Percentiles rank a stretch among this genome's conserved stretches.
Conservation (phyloP, 2,888 invertebrate genomes). For the Hypomecis atomaria region DNA sequence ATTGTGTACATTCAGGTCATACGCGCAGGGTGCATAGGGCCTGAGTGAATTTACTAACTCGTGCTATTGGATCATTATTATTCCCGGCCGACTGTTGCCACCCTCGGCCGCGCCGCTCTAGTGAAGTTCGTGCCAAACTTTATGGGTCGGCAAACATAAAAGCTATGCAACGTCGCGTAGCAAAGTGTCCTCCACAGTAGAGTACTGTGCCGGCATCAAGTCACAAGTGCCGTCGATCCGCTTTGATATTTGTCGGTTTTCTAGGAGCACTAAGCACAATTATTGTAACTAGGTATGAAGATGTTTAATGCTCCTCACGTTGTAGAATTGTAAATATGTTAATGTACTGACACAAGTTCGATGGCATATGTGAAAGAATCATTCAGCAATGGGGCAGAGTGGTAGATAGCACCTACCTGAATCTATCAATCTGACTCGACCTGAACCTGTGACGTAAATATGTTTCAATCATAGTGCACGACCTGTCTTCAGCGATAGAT, state of each 20-base stretch:
- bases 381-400: too few relatives aligned
- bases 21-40: slow-evolving; percentile 30
- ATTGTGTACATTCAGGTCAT: slow-evolving; percentile 32
- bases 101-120: slow-evolving; percentile 16
- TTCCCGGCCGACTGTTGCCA: slow-evolving; percentile 33
- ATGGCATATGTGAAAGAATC: too few relatives aligned
- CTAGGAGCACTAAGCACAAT: too few relatives aligned
- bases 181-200: background rate
- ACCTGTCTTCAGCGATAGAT: too few relatives aligned
- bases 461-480: too few relatives aligned
- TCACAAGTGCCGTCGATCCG: background rate
- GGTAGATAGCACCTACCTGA: too few relatives aligned
- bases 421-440: too few relatives aligned
- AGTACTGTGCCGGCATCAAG: background rate
- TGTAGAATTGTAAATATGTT: too few relatives aligned
- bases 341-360: too few relatives aligned
- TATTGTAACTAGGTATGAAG: too few relatives aligned
- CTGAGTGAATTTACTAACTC: slow-evolving; percentile 37
- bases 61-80: slow-evolving; percentile 33
- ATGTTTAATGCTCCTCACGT: too few relatives aligned
- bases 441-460: too few relatives aligned
- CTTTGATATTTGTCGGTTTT: background rate
- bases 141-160: background rate
- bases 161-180: background rate
- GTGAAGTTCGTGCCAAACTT: slow-evolving; percentile 1